Base-by-base conservation (phyloP, 2,113 vertebrate species). In the Procavia capensis region DNA sequence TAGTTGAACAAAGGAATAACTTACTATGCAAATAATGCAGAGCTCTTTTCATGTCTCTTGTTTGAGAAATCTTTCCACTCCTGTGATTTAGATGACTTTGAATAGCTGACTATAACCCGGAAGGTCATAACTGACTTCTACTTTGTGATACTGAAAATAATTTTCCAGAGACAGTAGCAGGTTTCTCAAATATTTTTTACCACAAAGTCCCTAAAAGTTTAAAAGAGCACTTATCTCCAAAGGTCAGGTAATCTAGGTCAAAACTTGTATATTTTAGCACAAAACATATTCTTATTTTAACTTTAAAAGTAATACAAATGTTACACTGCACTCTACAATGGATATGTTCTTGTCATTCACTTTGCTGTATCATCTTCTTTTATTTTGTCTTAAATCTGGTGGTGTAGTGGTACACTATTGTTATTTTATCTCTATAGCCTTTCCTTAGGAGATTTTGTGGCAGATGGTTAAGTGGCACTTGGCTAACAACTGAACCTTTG, bases 261-360 rank as follows among this genome's bases (percentile, higher is more conserved):
- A 85, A 85, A 31, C 45, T 89, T 6, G 74, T 54, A 85, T 4
- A 59, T 74, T 66, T 81, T 81, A 76, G 9, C 3, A 43, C 10
- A 86, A 76, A 81, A 34, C 9, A 39, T 70, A n/a, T 63, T 4
- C 11, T 61, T 63, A 29, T 45, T 76, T 85, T 36, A 91, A 70
- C 34, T 54, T 74, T 87, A 80, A 94, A 84, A 36, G 74, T 83
- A 79, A 25, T 83, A 70, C 27, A 61, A 70, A 27, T 72, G 85
- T 31, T 86, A 17, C 22, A 70, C 39, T 63, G 6, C 2, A 66
- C 0, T 59, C 34, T 34, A 41, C 24, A 64, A 39, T 34, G 47
- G 66, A 27, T 8, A 72, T 75, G 20, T 20, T 8, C 39, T 78
- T 76, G 4, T 36, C n/a, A 68, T 3, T 31, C 19, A 64, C 13